A percentile compares a stretch with the other conserved stretches of the same genome.
Evolutionary conservation across 2,797 vertebrate genomes (phyloP).

Genomic region (Siniperca scherzeri): DNA sequence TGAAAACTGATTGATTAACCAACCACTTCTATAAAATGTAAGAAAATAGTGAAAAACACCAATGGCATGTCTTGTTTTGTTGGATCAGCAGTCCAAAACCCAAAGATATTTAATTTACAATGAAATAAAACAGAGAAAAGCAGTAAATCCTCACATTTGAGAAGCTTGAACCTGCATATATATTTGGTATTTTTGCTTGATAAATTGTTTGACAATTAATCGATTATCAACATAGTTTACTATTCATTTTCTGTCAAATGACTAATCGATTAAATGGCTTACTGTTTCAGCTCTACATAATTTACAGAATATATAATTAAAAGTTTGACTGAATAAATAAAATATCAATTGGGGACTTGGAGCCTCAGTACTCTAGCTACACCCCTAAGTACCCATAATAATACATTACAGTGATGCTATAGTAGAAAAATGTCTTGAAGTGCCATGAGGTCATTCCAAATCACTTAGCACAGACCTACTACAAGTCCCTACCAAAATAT

Average conservation of each 20-base stretch:
- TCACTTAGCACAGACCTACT: not conserved
- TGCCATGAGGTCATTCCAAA: not conserved
- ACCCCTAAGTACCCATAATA: not conserved
- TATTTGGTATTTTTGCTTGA: not conserved
- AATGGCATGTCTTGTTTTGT: not conserved
- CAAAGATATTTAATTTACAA: not conserved
- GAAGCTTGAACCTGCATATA: not conserved
- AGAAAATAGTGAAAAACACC: not conserved
- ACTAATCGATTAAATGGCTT: fast-evolving
- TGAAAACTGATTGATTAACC: not conserved
- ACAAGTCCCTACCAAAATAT: not conserved
- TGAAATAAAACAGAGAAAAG: not conserved
- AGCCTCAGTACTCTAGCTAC: not conserved
- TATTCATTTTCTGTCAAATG: not conserved
- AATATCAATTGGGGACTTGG: not conserved
- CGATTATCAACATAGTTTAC: not conserved
- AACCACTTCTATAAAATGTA: not conserved
- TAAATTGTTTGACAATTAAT: too few relatives aligned
- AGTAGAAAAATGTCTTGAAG: not conserved
- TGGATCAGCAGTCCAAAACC: not conserved
- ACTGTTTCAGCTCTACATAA: not conserved
- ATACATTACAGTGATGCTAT: not conserved
- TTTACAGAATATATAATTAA: not conserved
- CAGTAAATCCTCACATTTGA: not conserved
- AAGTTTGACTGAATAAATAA: not conserved